These are phyloP conservation scores for Malurus splendens DNA, from an alignment of 2,797 vertebrate species.

Conservation along the genomic window DNA sequence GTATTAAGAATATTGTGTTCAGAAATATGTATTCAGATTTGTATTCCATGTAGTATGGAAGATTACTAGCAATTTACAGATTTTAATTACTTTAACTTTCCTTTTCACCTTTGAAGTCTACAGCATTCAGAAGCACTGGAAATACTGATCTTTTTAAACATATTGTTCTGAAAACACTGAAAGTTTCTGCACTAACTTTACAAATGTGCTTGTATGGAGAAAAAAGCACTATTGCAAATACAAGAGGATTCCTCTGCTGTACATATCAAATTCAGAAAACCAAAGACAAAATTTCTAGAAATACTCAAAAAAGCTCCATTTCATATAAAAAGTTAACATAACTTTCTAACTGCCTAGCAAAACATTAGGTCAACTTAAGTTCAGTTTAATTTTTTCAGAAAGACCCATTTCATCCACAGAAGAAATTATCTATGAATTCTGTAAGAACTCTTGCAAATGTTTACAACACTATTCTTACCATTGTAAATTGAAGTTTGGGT, in stretches of 20 bases:
- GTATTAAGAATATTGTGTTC: background rate
- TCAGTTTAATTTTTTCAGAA: background rate
- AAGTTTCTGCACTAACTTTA: background rate
- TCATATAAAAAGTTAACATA: background rate
- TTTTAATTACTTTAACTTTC: background rate
- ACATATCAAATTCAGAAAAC: background rate
- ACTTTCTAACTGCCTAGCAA: background rate
- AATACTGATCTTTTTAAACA: background rate
- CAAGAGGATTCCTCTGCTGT: background rate
- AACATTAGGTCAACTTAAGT: background rate
- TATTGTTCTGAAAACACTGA: background rate
- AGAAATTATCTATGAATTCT: background rate
- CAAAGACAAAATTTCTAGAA: background rate
- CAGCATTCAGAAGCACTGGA: background rate
- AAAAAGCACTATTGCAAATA: background rate
- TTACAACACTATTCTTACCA: constrained; percentile 77
- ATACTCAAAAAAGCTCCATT: background rate
- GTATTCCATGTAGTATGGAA: background rate
- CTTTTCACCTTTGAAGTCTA: background rate
- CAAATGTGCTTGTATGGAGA: background rate
- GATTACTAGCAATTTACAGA: background rate
- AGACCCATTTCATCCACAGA: background rate
- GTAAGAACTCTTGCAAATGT: background rate
- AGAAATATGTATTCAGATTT: background rate
- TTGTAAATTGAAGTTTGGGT: constrained; percentile 85